Evolutionary conservation across 1,140 invertebrate genomes (phyloP).

Genomic region (Drosophila bocki): DNA sequence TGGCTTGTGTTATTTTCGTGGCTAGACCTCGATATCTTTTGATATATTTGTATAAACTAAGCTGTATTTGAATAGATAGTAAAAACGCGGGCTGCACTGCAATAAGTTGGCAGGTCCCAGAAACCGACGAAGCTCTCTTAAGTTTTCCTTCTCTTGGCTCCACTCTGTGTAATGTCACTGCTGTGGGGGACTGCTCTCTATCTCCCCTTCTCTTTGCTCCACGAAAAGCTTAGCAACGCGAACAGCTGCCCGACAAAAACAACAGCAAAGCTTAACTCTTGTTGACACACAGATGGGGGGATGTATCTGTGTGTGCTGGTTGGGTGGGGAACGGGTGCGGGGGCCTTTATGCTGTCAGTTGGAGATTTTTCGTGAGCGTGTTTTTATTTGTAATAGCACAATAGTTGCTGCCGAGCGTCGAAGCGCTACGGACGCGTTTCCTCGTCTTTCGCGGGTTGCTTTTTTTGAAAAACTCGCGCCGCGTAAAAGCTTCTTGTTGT

Average conservation of each 20-base stretch:
- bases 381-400: constrained; percentile 57
- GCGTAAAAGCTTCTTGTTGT: constrained; percentile 54
- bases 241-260: constrained; percentile 40
- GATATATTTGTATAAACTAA: constrained; percentile 59
- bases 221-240: constrained; percentile 44
- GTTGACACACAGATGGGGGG: constrained; percentile 56
- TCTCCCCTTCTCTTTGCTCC: constrained; percentile 1
- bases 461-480: constrained; percentile 20
- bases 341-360: constrained; percentile 21
- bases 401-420: constrained; percentile 71
- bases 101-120: constrained; percentile 33
- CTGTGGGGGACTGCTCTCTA: background rate
- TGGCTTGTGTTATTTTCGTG: constrained; percentile 1
- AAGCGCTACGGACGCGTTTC: constrained; percentile 60
- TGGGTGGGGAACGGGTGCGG: background rate
- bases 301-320: background rate
- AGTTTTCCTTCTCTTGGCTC: background rate
- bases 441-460: constrained; percentile 25
- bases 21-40: constrained; percentile 42
- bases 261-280: constrained; percentile 52
- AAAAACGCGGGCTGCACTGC: constrained; percentile 38
- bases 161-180: constrained; percentile 19
- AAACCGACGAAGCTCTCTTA: constrained; percentile 6
- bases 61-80: constrained; percentile 53
- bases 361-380: constrained; percentile 23